These are phyloP conservation scores for Pristionchus japonicus DNA, from an alignment of 2,888 invertebrate species.

Conservation along the genomic window DNA sequence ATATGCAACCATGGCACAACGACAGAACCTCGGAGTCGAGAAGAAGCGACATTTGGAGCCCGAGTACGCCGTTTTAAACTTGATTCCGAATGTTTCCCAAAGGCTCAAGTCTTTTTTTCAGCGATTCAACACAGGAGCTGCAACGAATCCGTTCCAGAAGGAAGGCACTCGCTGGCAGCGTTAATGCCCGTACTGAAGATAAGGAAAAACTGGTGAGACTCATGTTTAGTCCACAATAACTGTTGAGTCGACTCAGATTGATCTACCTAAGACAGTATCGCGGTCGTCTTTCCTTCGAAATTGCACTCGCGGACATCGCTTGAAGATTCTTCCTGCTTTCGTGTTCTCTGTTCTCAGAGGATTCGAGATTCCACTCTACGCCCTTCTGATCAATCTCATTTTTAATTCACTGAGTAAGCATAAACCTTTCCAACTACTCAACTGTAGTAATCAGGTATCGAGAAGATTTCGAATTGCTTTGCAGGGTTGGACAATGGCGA, in stretches of 20 bases:
- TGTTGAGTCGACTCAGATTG: not conserved
- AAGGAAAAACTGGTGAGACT: no score
- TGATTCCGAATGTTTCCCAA: not conserved
- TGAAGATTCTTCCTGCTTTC: not conserved
- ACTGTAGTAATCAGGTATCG: no score
- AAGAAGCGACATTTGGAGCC: no score
- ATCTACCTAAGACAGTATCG: not conserved
- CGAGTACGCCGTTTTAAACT: not conserved
- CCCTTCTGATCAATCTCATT: not conserved
- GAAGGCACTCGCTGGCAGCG: no score
- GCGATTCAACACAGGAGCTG: not conserved
- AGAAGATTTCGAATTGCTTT: no score
- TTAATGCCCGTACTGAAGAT: no score
- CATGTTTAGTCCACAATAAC: not conserved
- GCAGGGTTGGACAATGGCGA: not conserved
- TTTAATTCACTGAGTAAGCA: no score
- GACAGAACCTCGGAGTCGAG: not conserved
- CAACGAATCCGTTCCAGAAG: not conserved
- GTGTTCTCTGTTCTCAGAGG: slow-evolving; percentile 17
- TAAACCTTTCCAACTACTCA: no score
- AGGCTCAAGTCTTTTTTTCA: not conserved
- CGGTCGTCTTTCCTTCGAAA: not conserved
- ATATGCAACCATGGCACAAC: not conserved
- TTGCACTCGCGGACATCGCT: not conserved
- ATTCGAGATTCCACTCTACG: slow-evolving; percentile 15